These are phyloP conservation scores for Rhodeus uyekii DNA, from an alignment of 2,797 vertebrate genomes.

Conservation along the genomic window DNA sequence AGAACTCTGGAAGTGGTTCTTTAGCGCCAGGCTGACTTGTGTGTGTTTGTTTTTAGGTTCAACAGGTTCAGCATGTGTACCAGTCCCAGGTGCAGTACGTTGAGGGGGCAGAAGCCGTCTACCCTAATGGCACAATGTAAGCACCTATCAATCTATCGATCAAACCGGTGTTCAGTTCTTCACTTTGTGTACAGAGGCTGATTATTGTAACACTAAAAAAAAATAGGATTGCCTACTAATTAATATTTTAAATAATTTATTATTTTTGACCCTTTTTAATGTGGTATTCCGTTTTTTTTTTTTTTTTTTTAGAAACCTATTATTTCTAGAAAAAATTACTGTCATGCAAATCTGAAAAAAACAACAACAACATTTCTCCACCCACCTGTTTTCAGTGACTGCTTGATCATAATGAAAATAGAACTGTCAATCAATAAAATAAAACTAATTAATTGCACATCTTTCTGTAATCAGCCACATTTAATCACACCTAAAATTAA, in stretches of 20 bases:
- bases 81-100: slow-evolving; percentile 95
- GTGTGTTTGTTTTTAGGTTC: slow-evolving; percentile 76
- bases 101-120: slow-evolving; percentile 91
- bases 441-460: too few species aligned
- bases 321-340: too few species aligned
- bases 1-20: not conserved
- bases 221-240: not conserved
- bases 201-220: not conserved
- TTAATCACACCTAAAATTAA: too few species aligned
- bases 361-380: too few species aligned
- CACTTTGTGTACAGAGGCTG: not conserved
- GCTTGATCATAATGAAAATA: not conserved
- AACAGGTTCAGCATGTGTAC: slow-evolving; percentile 90
- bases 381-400: too few species aligned
- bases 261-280: not conserved
- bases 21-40: not conserved
- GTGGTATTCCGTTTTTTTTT: too few species aligned
- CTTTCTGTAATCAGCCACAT: too few species aligned
- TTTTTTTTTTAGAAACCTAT: too few species aligned
- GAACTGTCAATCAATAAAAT: too few species aligned
- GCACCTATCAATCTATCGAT: slow-evolving; percentile 23
- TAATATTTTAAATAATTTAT: not conserved
- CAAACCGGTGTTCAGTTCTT: not conserved
- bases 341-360: too few species aligned
- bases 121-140: slow-evolving; percentile 94